Percentiles rank a stretch among this genome's conserved stretches.
phyloP scores from a whole-genome alignment of 1,140 invertebrate genomes.

The Heliconius hermathena region DNA sequence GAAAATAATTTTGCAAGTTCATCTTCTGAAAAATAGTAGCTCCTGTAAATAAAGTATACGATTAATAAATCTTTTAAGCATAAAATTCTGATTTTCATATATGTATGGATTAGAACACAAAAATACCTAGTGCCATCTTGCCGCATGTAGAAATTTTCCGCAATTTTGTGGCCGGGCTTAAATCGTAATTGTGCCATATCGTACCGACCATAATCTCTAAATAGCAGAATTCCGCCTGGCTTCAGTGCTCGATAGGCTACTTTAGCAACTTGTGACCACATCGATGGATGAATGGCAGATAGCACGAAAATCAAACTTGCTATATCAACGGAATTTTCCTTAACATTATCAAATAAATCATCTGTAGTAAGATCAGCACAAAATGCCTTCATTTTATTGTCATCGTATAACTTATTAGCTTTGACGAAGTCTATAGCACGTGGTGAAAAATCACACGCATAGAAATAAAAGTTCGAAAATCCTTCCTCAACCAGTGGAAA shows the following conservation, averaged over 20 bases:
- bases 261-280: conserved; percentile 87
- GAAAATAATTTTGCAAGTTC: conserved; percentile 85
- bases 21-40: conserved; percentile 91
- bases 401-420: conserved; percentile 84
- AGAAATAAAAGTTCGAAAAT: conserved; percentile 86
- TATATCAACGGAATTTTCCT: conserved; percentile 87
- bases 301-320: conserved; percentile 98
- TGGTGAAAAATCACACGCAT: conserved; percentile 97
- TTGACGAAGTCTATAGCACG: conserved; percentile 95
- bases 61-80: background rate
- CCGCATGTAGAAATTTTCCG: conserved; percentile 97
- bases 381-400: conserved; percentile 88
- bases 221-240: conserved; percentile 92
- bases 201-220: conserved; percentile 98
- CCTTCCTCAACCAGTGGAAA: conserved; percentile 95
- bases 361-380: conserved; percentile 86
- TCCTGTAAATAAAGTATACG: conserved; percentile 80
- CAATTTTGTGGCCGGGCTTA: conserved; percentile 94
- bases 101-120: conserved; percentile 9
- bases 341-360: conserved; percentile 83
- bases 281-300: conserved; percentile 94
- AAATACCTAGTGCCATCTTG: conserved; percentile 97
- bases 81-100: background rate
- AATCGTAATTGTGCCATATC: conserved; percentile 98
- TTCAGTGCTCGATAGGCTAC: conserved; percentile 87